Evolutionary conservation across 1,140 invertebrate species (phyloP).

Genomic region (Aphelinus atriplicis): DNA sequence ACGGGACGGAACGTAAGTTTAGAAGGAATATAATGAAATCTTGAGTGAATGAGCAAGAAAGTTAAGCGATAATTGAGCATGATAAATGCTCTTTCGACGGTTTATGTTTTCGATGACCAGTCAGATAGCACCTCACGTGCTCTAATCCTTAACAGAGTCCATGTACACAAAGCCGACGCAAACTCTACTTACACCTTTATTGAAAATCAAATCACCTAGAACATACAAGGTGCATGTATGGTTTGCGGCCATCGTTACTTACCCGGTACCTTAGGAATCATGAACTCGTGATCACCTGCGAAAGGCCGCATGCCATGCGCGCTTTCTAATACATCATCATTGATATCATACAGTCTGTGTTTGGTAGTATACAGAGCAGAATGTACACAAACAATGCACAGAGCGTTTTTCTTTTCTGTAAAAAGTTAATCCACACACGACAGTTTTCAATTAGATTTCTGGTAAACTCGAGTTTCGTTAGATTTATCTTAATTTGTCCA

Average conservation of each 20-base stretch:
- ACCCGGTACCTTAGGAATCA: conserved; percentile 55
- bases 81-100: not conserved
- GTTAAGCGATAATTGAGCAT: not conserved
- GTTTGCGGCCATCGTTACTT: conserved; percentile 65
- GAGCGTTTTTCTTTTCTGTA: conserved; percentile 59
- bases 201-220: conserved; percentile 48
- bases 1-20: conserved; percentile 31
- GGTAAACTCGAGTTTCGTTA: conserved; percentile 29
- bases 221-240: conserved; percentile 61
- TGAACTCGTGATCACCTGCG: conserved; percentile 61
- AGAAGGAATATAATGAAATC: conserved; percentile 10
- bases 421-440: conserved; percentile 67
- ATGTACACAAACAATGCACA: conserved; percentile 51
- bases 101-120: too few relatives aligned
- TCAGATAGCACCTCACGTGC: not conserved
- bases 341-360: conserved; percentile 65
- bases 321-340: conserved; percentile 66
- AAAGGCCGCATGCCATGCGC: conserved; percentile 63
- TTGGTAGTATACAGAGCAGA: conserved; percentile 58
- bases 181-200: conserved; percentile 3
- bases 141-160: not conserved
- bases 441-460: conserved; percentile 57
- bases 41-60: not conserved
- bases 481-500: too few relatives aligned
- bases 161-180: not conserved